These are phyloP conservation scores for Eulacestoma nigropectus DNA, from an alignment of 2,113 vertebrate species.

Conservation along the genomic window DNA sequence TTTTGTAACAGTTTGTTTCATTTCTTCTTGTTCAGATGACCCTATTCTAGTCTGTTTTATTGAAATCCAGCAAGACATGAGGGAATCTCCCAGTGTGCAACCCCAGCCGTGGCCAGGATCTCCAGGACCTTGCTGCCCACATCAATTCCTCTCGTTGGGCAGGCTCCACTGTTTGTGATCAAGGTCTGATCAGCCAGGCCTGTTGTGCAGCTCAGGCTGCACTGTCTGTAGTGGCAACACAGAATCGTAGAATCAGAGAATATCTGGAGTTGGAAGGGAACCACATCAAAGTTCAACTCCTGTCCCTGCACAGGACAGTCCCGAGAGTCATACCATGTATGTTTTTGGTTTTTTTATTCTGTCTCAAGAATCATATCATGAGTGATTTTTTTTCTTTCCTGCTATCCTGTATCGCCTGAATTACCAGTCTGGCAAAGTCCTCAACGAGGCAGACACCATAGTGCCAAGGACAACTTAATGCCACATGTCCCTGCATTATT, in stretches of 20 bases:
- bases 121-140: not conserved
- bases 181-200: not conserved
- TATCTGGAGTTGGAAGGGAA: not conserved
- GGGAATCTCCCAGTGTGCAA: not conserved
- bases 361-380: not conserved
- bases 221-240: rapidly evolving
- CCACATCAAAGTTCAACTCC: not conserved
- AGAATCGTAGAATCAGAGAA: not conserved
- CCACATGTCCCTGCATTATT: not conserved
- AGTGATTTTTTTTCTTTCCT: not conserved
- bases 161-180: not conserved
- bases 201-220: not conserved
- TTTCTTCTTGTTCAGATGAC: not conserved
- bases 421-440: not conserved
- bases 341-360: not conserved
- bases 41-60: not conserved
- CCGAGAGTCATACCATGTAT: not conserved
- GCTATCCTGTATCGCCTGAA: not conserved
- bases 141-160: not conserved
- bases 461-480: not conserved
- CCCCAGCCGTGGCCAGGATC: not conserved
- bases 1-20: not conserved
- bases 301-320: not conserved
- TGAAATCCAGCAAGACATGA: not conserved
- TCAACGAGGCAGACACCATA: not conserved